Percentiles rank a stretch among this genome's conserved stretches.
Conservation (phyloP, 2,888 invertebrate genomes). For the Phragmatobia fuliginosa region DNA sequence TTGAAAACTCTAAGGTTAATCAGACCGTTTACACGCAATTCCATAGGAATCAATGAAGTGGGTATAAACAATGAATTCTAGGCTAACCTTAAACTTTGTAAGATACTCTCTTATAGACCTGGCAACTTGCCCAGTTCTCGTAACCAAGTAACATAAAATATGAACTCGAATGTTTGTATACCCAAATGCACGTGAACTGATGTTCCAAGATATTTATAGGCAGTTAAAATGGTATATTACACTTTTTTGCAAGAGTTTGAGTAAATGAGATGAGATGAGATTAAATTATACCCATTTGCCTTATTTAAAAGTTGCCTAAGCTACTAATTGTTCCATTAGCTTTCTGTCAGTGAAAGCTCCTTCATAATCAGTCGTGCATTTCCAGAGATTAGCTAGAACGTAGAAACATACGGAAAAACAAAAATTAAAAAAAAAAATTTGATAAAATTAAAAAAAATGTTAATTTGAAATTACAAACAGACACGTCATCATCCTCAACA, state of each 20-base stretch:
- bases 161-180: slow-evolving; percentile 37
- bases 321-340: no score
- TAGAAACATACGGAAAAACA: no score
- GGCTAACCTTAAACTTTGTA: slow-evolving; percentile 48
- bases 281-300: no score
- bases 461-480: no score
- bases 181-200: slow-evolving; percentile 23
- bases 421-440: no score
- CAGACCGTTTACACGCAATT: slow-evolving; percentile 34
- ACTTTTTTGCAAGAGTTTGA: background rate
- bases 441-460: no score
- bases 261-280: no score
- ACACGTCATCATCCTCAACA: no score
- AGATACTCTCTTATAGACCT: slow-evolving; percentile 43
- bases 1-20: slow-evolving; percentile 24
- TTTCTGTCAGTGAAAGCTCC: no score
- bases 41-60: slow-evolving; percentile 36
- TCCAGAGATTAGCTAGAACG: no score
- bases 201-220: slow-evolving; percentile 14
- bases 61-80: slow-evolving; percentile 45
- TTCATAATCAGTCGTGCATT: no score
- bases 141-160: slow-evolving; percentile 43
- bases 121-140: slow-evolving; percentile 46
- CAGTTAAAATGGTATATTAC: background rate
- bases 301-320: no score